Evolutionary conservation across 2,113 vertebrate species (phyloP).

Genomic region (Dolichotis patagonum): DNA sequence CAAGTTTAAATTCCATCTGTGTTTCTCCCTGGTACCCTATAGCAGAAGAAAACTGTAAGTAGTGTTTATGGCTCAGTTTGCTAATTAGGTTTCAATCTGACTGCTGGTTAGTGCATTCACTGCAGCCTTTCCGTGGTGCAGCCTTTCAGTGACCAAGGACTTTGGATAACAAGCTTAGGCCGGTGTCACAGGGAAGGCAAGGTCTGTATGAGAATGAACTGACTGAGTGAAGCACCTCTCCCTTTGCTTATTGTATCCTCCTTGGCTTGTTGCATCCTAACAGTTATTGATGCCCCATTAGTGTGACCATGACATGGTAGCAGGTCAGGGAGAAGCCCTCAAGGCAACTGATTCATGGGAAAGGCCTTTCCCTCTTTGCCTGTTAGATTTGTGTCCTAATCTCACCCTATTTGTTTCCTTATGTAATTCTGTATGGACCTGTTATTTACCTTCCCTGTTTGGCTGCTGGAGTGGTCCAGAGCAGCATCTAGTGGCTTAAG

Average conservation of each 20-base stretch:
- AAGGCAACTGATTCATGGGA: neutral
- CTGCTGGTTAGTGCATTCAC: neutral
- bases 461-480: neutral
- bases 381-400: neutral
- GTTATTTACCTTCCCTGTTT: neutral
- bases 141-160: neutral
- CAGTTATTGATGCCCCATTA: neutral
- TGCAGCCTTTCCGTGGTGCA: neutral
- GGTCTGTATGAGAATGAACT: neutral
- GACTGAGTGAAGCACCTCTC: neutral
- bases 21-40: neutral
- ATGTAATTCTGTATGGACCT: constrained; percentile 45
- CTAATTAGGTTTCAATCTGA: neutral
- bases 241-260: neutral
- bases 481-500: constrained; percentile 24
- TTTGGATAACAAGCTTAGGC: neutral
- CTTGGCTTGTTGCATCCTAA: neutral
- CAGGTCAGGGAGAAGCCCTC: neutral
- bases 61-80: neutral
- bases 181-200: neutral
- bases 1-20: neutral
- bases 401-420: constrained; percentile 51
- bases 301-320: neutral
- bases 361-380: neutral
- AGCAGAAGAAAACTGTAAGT: neutral